phyloP scores from a whole-genome alignment of 2,888 invertebrate genomes.

The Deilephila elpenor region DNA sequence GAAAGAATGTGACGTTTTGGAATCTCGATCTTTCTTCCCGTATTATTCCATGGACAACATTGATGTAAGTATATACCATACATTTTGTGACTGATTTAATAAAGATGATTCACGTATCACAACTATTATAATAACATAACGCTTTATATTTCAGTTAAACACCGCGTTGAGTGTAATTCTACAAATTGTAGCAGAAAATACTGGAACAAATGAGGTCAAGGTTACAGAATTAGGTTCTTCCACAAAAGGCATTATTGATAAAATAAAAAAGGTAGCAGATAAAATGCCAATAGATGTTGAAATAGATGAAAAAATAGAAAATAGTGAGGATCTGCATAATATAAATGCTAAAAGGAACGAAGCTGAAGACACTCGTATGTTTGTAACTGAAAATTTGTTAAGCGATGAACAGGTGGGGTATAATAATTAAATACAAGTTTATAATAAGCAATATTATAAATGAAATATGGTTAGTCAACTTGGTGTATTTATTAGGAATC shows the following conservation, averaged over 20 bases:
- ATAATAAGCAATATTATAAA: too few species aligned
- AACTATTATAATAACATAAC: background rate
- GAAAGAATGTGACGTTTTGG: slow-evolving; percentile 42
- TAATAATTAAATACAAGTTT: background rate
- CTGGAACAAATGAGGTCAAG: slow-evolving; percentile 40
- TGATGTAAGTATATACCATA: slow-evolving; percentile 42
- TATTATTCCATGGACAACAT: slow-evolving; percentile 44
- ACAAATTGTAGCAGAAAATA: slow-evolving; percentile 60
- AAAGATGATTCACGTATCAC: too few species aligned
- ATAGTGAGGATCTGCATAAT: slow-evolving; percentile 32
- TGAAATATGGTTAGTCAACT: too few species aligned
- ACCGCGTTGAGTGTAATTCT: slow-evolving; percentile 53
- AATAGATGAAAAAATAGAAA: slow-evolving; percentile 33
- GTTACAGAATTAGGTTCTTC: slow-evolving; percentile 44
- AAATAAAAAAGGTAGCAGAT: slow-evolving; percentile 42
- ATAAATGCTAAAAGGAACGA: background rate
- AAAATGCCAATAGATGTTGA: slow-evolving; percentile 36
- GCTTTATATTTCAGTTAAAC: slow-evolving; percentile 48
- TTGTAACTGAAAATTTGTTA: slow-evolving; percentile 53
- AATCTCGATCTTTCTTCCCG: slow-evolving; percentile 48
- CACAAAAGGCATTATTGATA: slow-evolving; percentile 39
- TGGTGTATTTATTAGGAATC: too few species aligned
- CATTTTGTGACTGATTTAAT: too few species aligned
- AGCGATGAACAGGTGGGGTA: slow-evolving; percentile 52
- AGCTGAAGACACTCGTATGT: slow-evolving; percentile 39